A percentile compares a stretch with the other conserved stretches of the same genome.
Evolutionary conservation across 1,140 invertebrate species (phyloP).

Genomic region (Megalonaias nervosa): DNA sequence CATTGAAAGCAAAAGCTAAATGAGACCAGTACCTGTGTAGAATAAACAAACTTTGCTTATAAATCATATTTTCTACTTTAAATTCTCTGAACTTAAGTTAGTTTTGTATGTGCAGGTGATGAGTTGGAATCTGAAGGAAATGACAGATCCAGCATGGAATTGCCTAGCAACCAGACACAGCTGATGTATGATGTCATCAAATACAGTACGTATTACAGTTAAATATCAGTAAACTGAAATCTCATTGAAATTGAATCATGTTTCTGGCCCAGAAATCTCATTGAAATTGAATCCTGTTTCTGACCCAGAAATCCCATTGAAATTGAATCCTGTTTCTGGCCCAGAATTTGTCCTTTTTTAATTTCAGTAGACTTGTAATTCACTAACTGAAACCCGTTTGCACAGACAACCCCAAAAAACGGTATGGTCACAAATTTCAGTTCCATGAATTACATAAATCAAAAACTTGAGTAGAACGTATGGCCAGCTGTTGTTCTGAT

Average conservation of each 20-base stretch:
- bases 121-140: conserved; percentile 56
- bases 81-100: not conserved
- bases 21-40: too few relatives aligned
- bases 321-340: not conserved
- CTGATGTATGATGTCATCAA: conserved; percentile 50
- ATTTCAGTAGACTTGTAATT: too few relatives aligned
- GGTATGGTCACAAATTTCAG: too few relatives aligned
- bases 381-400: too few relatives aligned
- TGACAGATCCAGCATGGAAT: conserved; percentile 52
- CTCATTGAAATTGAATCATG: not conserved
- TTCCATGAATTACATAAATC: too few relatives aligned
- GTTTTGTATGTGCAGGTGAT: conserved; percentile 34
- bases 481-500: too few relatives aligned
- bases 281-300: not conserved
- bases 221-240: not conserved
- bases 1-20: too few relatives aligned
- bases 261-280: not conserved
- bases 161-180: conserved; percentile 56
- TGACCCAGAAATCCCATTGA: not conserved
- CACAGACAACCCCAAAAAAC: too few relatives aligned
- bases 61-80: not conserved
- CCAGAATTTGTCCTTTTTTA: too few relatives aligned
- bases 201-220: conserved; percentile 20
- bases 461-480: too few relatives aligned
- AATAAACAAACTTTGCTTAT: too few relatives aligned